These are phyloP conservation scores for Acanthosepion esculentum DNA, from an alignment of 2,888 invertebrate species.

Conservation along the genomic window DNA sequence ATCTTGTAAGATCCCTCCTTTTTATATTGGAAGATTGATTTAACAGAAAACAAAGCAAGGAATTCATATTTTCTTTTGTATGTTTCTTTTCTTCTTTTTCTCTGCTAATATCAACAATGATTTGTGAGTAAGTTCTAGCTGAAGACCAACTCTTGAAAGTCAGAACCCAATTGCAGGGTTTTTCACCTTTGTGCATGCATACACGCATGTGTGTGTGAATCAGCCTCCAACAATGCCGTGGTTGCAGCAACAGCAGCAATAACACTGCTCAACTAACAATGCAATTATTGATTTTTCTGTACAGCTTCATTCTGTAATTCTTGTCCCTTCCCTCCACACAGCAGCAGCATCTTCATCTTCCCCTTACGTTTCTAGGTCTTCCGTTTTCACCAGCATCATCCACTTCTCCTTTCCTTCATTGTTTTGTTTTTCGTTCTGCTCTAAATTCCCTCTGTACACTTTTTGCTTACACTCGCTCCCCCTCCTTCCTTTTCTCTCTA, in stretches of 20 bases:
- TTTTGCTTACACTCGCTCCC: neutral
- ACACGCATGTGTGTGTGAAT: too few relatives aligned
- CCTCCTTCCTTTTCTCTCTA: neutral
- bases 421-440: neutral
- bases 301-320: neutral
- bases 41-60: too few relatives aligned
- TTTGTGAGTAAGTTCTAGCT: too few relatives aligned
- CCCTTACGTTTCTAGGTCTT: neutral
- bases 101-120: too few relatives aligned
- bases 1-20: too few relatives aligned
- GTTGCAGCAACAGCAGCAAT: neutral
- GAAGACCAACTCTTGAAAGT: too few relatives aligned
- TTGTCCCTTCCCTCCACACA: neutral
- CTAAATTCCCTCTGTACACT: neutral
- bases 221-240: too few relatives aligned
- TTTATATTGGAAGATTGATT: too few relatives aligned
- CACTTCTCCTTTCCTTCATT: neutral
- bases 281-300: neutral
- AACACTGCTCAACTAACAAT: conserved; percentile 12
- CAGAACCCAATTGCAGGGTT: too few relatives aligned
- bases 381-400: neutral
- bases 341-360: neutral
- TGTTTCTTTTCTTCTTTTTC: too few relatives aligned
- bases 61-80: too few relatives aligned
- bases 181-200: too few relatives aligned